Evolutionary conservation across 2,888 invertebrate species (phyloP), one percentile per base, ranked within the genome.

Genomic region (Parascotia fuliginaria): DNA sequence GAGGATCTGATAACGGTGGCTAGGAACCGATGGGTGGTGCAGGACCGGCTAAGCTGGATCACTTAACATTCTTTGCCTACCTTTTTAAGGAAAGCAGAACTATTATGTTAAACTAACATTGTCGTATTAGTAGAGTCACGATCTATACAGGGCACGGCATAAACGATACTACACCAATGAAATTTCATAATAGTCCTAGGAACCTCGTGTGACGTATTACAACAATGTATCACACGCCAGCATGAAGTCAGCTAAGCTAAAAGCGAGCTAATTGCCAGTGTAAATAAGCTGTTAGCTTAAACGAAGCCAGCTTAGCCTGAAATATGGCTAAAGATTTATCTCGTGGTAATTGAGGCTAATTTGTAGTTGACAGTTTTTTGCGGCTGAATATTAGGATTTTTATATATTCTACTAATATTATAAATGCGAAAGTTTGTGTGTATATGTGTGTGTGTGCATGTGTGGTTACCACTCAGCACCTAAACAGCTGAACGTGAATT

Each of bases 231-330:
- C 55, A 53, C 51, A 44, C 43, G 33, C 41, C 57, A 61, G 71
- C n/a, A 70, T 68, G 55, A 70, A 69, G 60, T 61, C 47, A 60
- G 60, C 66, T 58, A 58, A 66, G 69, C 60, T 72, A 55, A 65
- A 47, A 48, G 55, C 55, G 48, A 55, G 67, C 71, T 75, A 76
- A 77, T 75, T 73, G 69, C 67, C 55, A 64, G 60, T 63, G 68
- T 70, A 77, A 78, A 76, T 73, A 75, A 75, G 74, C 68, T 61
- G 60, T 72, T 62, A 60, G 52, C 60, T 54, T 60, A 65, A 62
- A 58, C 43, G 54, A 53, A 32, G 36, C 39, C 49, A 62, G 65
- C 59, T 70, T 63, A 68, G 69, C 53, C 54, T 63, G 60, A 68
- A 59, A 69, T 63, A 65, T 71, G 32, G 50, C 42, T 27, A 11